Evolutionary conservation across 2,888 invertebrate genomes (phyloP).

Genomic region (Brassicogethes aeneus): DNA sequence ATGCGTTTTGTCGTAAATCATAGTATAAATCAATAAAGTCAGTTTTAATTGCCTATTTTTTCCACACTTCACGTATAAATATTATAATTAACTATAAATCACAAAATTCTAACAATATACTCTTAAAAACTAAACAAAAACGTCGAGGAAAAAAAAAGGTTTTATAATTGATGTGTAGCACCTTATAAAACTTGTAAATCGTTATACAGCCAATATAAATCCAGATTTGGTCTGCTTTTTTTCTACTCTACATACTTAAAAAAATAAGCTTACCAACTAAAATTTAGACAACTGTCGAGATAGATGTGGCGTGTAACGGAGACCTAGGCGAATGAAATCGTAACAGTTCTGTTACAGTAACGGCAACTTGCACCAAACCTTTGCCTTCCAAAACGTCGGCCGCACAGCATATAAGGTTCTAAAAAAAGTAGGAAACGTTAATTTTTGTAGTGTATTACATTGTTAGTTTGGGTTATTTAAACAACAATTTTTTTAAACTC

Average conservation of each 20-base stretch:
- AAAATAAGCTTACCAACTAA: slow-evolving; percentile 1
- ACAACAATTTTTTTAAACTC: too few relatives aligned
- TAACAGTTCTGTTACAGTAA: slow-evolving; percentile 78
- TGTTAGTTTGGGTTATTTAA: too few relatives aligned
- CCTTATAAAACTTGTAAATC: too few relatives aligned
- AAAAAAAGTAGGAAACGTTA: slow-evolving; percentile 35
- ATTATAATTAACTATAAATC: background rate
- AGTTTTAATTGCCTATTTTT: too few relatives aligned
- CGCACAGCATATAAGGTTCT: slow-evolving; percentile 86
- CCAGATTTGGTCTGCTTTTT: too few relatives aligned
- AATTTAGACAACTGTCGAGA: slow-evolving; percentile 27
- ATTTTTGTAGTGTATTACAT: too few relatives aligned
- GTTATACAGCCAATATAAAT: too few relatives aligned
- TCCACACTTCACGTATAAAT: too few relatives aligned
- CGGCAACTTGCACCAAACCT: slow-evolving; percentile 77
- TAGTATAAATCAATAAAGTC: too few relatives aligned
- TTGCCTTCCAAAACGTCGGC: slow-evolving; percentile 89
- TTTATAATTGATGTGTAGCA: too few relatives aligned
- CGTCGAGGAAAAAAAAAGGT: background rate
- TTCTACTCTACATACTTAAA: too few relatives aligned
- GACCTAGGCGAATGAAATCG: slow-evolving; percentile 51
- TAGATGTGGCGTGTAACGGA: slow-evolving; percentile 30
- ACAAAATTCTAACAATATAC: background rate
- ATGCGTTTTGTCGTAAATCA: too few relatives aligned
- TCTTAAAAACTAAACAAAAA: background rate